Base-by-base conservation (phyloP, 2,113 vertebrate species). In the Eubucco bourcierii region DNA sequence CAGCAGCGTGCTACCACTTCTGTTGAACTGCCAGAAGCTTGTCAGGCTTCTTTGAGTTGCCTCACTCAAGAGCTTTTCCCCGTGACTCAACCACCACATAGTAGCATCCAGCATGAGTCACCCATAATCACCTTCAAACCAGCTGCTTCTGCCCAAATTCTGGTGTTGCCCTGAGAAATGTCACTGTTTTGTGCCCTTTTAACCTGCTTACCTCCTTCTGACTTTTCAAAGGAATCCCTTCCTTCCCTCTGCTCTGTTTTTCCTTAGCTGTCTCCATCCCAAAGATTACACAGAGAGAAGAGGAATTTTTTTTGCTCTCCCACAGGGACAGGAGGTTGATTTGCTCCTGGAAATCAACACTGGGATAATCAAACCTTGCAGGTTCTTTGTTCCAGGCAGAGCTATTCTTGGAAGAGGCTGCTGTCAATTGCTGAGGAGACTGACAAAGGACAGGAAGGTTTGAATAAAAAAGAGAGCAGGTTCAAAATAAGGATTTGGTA, bases 181-280 rank as follows among this genome's bases (percentile, higher is more conserved):
- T 59, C 37, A 2, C 75, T 29, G 19, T 15, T 2, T 18, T 4
- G 55, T 60, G 19, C 53, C 71, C 50, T 70, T 79, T 68, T 94
- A 80, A 92, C 91, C 93, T n/a, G 68, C 60, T 92, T 92, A 68
- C 89, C 95, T 77, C 56, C 10, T 94, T 95, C 78, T 24, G 28
- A 29, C n/a, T 19, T 58, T 67, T 60, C 75, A 33, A 41, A 89
- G 78, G 66, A 58, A 80, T 79, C 34, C 76, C 77, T 82, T 73
- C 29, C 0, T 77, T 92, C 83, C 67, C 77, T 52, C 37, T 71
- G 86, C 73, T 65, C 86, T 79, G 6, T 93, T 93, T 93, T 91
- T 93, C 44, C 71, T n/a, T 60, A 9, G 6, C 67, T 52, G 2
- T 23, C 64, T 73, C 61, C 4, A 4, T n/a, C 3, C 29, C 9